Base-by-base conservation (phyloP, 2,797 vertebrate genomes). In the Peromyscus melanophrys region DNA sequence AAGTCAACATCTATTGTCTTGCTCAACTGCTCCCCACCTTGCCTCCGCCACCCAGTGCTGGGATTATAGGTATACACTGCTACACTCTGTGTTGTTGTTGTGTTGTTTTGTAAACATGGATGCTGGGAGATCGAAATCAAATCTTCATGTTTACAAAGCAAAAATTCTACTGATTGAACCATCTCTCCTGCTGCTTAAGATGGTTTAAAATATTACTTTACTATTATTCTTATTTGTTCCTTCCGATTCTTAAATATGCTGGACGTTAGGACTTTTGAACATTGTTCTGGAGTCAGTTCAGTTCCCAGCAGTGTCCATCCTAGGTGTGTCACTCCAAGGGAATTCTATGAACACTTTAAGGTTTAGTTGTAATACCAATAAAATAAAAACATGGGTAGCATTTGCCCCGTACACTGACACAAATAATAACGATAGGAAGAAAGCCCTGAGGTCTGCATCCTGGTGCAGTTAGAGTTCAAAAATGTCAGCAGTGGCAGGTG, bases 321-420 rank as follows among this genome's bases (percentile, higher is more conserved):
- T 9, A 67, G 40, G 23, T 92, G 13, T 85, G 49, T 21, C 31
- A 88, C 25, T 29, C 63, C 37, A 88, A 82, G 29, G n/a, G 75
- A 95, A 63, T 63, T 25, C 71, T 6, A 78, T 17, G 40, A 75
- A 63, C 13, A 37, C 21, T 27, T 52, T 10, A 69, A 81, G 63
- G 40, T 88, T 93, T 52, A 5, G 61, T 0, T 23, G 7, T 57
- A 16, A 52, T 59, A 57, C 40, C 63, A 43, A 31, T 31, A 77
- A 55, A 65, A 76, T 27, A 55, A 76, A 89, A 23, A 52, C 27
- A 59, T 43, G n/a, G 78, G 40, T 5, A 86, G 37, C 4, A 40
- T 37, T 52, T 17, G n/a, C 34, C 78, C 10, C 8, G 0, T 34
- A 23, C 0, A 0, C 5, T 84, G 71, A 13, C 8, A 6, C 40